Conservation (phyloP, 2,888 invertebrate genomes). For the Phrixothrix hirtus region DNA sequence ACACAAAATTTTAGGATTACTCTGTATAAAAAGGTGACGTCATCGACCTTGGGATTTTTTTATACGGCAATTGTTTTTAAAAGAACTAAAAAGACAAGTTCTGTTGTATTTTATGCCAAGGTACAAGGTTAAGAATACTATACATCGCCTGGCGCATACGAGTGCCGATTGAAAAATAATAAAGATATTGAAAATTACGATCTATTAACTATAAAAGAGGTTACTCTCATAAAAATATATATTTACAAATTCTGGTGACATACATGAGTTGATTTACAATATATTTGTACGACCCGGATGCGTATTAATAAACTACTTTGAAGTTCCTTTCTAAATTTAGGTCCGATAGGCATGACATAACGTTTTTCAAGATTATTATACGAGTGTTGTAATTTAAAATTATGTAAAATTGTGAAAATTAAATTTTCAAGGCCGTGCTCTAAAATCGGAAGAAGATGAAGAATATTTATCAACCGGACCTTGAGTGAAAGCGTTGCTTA, state of each 20-base stretch:
- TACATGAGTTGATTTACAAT: neutral
- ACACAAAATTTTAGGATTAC: no score
- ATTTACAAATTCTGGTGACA: neutral
- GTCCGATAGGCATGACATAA: slow-evolving; percentile 11
- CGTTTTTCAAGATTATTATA: neutral
- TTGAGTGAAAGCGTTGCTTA: slow-evolving; percentile 23
- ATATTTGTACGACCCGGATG: slow-evolving; percentile 16
- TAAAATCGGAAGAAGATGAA: neutral
- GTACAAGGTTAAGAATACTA: no score
- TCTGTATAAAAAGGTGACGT: no score
- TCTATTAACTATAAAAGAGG: no score
- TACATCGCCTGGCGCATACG: no score
- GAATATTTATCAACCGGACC: slow-evolving; percentile 1
- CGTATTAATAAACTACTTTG: slow-evolving; percentile 4
- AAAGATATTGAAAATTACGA: no score
- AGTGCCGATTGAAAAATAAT: no score
- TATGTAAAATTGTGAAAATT: neutral
- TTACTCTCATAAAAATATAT: neutral
- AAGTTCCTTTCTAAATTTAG: slow-evolving; percentile 11
- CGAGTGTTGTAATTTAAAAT: neutral
- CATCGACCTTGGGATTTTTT: no score
- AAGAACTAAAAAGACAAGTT: no score
- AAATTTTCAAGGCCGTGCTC: neutral
- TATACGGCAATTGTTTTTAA: no score
- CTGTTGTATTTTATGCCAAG: no score